Evolutionary conservation across 2,797 vertebrate species (phyloP).

Genomic region (Discoglossus pictus): DNA sequence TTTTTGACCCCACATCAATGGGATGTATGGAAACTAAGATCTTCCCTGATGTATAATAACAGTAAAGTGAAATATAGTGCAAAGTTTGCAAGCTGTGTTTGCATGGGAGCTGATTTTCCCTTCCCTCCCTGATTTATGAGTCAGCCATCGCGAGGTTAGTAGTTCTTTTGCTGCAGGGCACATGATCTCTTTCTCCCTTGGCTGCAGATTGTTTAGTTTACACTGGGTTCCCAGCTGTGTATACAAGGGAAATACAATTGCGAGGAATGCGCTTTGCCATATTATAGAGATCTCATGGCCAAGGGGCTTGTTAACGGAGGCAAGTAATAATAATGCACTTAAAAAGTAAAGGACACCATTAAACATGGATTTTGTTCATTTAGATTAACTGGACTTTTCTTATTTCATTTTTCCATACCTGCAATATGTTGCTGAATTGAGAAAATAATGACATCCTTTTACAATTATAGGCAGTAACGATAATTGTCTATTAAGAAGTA

Average conservation of each 20-base stretch:
- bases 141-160: conserved; percentile 11
- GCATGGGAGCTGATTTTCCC: not conserved
- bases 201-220: conserved; percentile 13
- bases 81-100: conserved; percentile 1
- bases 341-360: too few species aligned
- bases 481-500: too few species aligned
- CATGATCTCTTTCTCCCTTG: not conserved
- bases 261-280: not conserved
- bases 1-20: not conserved
- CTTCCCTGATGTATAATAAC: conserved; percentile 14
- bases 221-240: conserved; percentile 33
- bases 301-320: not conserved
- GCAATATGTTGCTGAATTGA: too few species aligned
- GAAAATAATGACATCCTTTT: too few species aligned
- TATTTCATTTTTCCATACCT: too few species aligned
- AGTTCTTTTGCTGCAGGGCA: conserved; percentile 25
- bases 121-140: conserved; percentile 18
- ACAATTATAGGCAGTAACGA: too few species aligned
- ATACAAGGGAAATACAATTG: conserved; percentile 15
- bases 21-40: not conserved
- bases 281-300: conserved; percentile 3
- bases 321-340: not conserved
- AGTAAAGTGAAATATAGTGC: not conserved
- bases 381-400: too few species aligned
- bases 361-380: too few species aligned